Percentiles rank a stretch among this genome's conserved stretches.
These are phyloP conservation scores for Strigamia transsilvanica DNA, from an alignment of 2,888 invertebrate genomes.

Conservation along the genomic window DNA sequence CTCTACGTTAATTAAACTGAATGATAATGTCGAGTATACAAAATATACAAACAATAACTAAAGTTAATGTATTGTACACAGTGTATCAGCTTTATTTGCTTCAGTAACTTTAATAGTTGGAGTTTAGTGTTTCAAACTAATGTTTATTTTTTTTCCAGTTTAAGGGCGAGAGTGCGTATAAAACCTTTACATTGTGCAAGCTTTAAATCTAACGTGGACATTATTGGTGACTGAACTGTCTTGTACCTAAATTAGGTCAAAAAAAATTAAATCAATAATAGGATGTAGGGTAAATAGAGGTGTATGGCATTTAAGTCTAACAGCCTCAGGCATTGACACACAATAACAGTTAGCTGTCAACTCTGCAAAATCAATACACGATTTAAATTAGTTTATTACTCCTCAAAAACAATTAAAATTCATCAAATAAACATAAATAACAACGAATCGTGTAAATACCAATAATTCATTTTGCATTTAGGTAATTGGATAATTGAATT, in stretches of 20 bases:
- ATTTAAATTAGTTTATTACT: not conserved
- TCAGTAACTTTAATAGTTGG: not conserved
- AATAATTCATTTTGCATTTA: not conserved
- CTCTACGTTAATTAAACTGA: too few species aligned
- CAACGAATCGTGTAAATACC: not conserved
- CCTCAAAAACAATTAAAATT: not conserved
- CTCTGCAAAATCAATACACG: not conserved
- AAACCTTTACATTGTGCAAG: not conserved
- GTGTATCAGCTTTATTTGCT: not conserved
- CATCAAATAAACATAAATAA: constrained; percentile 3
- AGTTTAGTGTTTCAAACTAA: not conserved
- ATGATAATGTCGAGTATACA: not conserved
- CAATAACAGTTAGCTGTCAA: not conserved
- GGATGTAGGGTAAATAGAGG: constrained; percentile 41
- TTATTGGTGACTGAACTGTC: constrained; percentile 48
- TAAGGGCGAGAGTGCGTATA: constrained; percentile 6
- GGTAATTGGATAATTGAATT: not conserved
- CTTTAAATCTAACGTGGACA: constrained; percentile 10
- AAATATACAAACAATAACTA: not conserved
- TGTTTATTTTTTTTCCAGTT: not conserved
- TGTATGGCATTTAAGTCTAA: constrained; percentile 42
- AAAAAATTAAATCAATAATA: constrained; percentile 41
- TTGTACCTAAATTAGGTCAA: constrained; percentile 38
- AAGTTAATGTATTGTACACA: not conserved
- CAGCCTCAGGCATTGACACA: constrained; percentile 7